Conservation (phyloP, 1,140 invertebrate genomes). For the Listronotus bonariensis region DNA sequence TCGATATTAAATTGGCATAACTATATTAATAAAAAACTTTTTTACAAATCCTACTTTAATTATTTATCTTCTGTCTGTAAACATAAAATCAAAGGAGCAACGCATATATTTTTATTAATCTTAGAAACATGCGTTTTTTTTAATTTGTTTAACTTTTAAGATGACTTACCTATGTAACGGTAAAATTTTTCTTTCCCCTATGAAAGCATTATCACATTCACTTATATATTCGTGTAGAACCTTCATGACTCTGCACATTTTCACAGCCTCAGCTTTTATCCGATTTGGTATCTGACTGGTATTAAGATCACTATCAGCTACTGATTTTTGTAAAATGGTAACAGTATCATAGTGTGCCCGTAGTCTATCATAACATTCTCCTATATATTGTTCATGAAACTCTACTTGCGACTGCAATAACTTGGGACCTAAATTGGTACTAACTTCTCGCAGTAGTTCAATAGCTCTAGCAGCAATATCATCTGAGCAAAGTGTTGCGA, state of each 20-base stretch:
- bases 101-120: no score
- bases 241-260: constrained; percentile 92
- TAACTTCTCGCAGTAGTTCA: constrained; percentile 89
- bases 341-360: constrained; percentile 81
- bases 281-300: constrained; percentile 56
- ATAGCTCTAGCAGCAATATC: constrained; percentile 92
- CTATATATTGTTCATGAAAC: constrained; percentile 91
- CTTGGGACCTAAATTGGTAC: constrained; percentile 88
- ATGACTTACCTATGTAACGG: constrained; percentile 67
- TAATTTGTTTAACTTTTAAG: background rate
- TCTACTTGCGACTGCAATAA: constrained; percentile 74
- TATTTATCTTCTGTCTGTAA: no score
- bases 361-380: constrained; percentile 85
- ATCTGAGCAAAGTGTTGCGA: constrained; percentile 85
- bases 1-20: no score
- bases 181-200: constrained; percentile 85
- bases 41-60: no score
- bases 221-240: constrained; percentile 94
- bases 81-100: no score
- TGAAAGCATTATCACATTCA: constrained; percentile 93
- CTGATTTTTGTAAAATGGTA: constrained; percentile 59
- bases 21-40: no score
- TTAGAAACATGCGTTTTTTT: no score
- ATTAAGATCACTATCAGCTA: constrained; percentile 50
- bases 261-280: constrained; percentile 75